Conservation (phyloP, 2,113 vertebrate genomes). For the Columbina picui region DNA sequence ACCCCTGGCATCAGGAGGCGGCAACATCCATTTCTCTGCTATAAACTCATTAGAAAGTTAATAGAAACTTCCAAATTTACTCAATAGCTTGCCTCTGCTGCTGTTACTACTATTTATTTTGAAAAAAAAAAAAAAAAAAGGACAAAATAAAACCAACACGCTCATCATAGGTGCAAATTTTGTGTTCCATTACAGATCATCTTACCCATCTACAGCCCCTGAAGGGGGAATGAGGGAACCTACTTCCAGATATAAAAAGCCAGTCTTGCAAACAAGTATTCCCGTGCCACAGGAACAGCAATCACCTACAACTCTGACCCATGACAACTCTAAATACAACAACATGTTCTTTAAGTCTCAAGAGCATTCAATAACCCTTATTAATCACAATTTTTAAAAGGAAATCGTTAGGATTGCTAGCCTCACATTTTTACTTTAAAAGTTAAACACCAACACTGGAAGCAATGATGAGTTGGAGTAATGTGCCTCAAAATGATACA, state of each 20-base stretch:
- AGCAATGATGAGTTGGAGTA: not conserved
- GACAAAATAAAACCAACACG: not conserved
- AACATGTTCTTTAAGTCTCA: not conserved
- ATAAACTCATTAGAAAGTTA: not conserved
- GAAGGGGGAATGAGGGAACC: not conserved
- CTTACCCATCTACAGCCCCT: not conserved
- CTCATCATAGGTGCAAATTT: not conserved
- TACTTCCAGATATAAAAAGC: not conserved
- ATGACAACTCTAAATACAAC: not conserved
- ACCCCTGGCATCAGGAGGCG: rapidly evolving
- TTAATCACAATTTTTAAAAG: not conserved
- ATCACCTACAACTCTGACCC: not conserved
- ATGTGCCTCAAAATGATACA: not conserved
- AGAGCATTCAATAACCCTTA: not conserved
- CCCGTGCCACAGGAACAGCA: not conserved
- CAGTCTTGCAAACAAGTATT: not conserved
- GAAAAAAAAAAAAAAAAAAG: not conserved
- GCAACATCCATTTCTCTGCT: not conserved
- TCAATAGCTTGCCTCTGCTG: not conserved
- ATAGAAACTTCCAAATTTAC: not conserved
- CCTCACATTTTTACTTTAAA: not conserved
- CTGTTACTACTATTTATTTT: not conserved
- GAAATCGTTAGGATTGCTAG: not conserved
- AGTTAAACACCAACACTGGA: not conserved
- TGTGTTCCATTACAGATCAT: not conserved